Percentiles rank a stretch among this genome's conserved stretches.
Evolutionary conservation across 2,888 invertebrate species (phyloP).

Genomic region (Sinelater perroti): DNA sequence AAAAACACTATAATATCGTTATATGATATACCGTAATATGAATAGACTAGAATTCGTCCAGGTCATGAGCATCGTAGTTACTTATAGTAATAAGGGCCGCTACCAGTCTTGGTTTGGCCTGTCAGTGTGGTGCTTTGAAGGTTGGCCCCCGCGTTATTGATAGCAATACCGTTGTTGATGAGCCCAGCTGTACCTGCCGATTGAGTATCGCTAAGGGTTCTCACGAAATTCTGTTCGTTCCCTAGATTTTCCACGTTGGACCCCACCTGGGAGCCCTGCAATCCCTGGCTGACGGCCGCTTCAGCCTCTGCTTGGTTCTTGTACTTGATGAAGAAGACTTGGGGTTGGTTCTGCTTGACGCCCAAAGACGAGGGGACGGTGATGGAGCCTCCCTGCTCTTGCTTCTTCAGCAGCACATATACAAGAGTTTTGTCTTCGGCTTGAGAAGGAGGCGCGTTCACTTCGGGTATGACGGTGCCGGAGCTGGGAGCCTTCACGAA

Average conservation of each 20-base stretch:
- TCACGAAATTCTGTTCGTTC: slow-evolving; percentile 14
- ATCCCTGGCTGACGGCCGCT: slow-evolving; percentile 38
- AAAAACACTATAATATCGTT: no score
- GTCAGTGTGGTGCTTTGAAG: no score
- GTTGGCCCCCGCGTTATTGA: no score
- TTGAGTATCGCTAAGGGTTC: slow-evolving; percentile 14
- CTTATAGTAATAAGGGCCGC: no score
- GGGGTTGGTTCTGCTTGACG: slow-evolving; percentile 84
- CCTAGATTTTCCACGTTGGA: slow-evolving; percentile 12
- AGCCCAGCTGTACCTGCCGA: no score
- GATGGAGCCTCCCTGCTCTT: slow-evolving; percentile 82
- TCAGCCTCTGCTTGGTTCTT: slow-evolving; percentile 59
- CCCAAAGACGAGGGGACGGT: slow-evolving; percentile 77
- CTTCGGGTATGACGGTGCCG: slow-evolving; percentile 46
- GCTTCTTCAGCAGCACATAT: slow-evolving; percentile 61
- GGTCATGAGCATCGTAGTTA: no score
- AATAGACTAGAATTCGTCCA: no score
- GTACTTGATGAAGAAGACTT: slow-evolving; percentile 89
- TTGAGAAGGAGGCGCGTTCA: slow-evolving; percentile 47
- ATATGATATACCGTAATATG: no score
- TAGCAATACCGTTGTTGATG: no score
- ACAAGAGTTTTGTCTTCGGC: slow-evolving; percentile 56
- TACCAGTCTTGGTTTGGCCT: no score
- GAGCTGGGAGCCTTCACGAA: slow-evolving; percentile 60
- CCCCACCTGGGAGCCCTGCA: slow-evolving; percentile 18